These are phyloP conservation scores for Rhinopithecus roxellana DNA, from an alignment of 2,113 vertebrate genomes.

Conservation along the genomic window DNA sequence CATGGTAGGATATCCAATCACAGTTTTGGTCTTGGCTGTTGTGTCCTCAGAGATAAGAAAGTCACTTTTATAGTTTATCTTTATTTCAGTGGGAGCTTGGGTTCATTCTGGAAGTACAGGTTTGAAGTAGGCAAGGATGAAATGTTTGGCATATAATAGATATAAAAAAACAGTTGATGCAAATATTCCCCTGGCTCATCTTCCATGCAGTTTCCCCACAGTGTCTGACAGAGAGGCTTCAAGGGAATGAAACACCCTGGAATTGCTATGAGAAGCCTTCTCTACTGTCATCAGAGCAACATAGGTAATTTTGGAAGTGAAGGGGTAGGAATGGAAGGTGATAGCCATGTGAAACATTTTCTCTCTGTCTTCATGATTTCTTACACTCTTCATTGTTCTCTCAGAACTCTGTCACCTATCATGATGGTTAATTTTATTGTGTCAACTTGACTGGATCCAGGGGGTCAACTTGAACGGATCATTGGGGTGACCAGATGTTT, in stretches of 20 bases:
- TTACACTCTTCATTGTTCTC: background rate
- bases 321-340: background rate
- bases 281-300: no score
- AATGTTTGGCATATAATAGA: background rate
- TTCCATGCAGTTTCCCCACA: background rate
- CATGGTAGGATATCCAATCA: background rate
- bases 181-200: background rate
- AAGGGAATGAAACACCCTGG: background rate
- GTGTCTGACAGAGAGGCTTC: background rate
- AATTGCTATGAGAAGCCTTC: background rate
- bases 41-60: background rate
- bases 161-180: background rate
- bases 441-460: background rate
- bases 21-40: background rate
- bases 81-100: background rate
- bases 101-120: background rate
- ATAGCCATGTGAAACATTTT: rapidly evolving
- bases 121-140: background rate
- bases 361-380: background rate
- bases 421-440: background rate
- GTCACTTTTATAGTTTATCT: background rate
- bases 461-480: no score
- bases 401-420: background rate
- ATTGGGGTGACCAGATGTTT: background rate
- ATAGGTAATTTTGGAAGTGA: background rate